Evolutionary conservation across 2,888 invertebrate species (phyloP), one percentile per base, ranked within the genome.

Genomic region (Phymatocera aterrima): DNA sequence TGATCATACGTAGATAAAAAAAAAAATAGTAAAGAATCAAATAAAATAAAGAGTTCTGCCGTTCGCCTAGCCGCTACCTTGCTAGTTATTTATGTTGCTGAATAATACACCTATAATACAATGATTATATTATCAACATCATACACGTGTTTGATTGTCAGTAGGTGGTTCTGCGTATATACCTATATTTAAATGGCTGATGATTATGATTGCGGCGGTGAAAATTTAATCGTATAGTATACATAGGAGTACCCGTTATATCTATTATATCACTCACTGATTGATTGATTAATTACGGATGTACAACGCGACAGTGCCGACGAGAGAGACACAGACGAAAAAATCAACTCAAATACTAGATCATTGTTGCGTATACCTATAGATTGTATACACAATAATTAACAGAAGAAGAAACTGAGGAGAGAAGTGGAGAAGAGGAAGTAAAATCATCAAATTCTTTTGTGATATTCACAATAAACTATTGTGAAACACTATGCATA

Each of bases 381-480:
- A 51, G 12, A 51, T 72, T 43, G 28, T 12, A 72, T 72, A 72
- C 31, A 64, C 18, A 60, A 68, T 68, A 68, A 51, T 72, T 72
- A 72, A 51, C 34, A 34, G 51, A n/a, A n/a, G n/a, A n/a, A n/a
- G n/a, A n/a, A n/a, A n/a, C n/a, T n/a, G n/a, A n/a, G n/a, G n/a
- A n/a, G n/a, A n/a, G n/a, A n/a, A n/a, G n/a, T n/a, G n/a, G n/a
- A n/a, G n/a, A n/a, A n/a, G n/a, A n/a, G n/a, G n/a, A n/a, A n/a
- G n/a, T n/a, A n/a, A n/a, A n/a, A n/a, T n/a, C n/a, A 72, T 72
- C 48, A 72, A 72, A 48, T 48, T 72, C 48, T 72, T 72, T 72
- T 72, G 72, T 72, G 72, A 72, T 72, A 72, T 72, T 72, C 72
- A 72, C 72, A 72, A 51, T 51, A 37, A 61, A 72, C 51, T 51